Percentiles rank a stretch among this genome's conserved stretches.
Evolutionary conservation across 2,888 invertebrate species (phyloP).

Genomic region (Heliothis peltigera): DNA sequence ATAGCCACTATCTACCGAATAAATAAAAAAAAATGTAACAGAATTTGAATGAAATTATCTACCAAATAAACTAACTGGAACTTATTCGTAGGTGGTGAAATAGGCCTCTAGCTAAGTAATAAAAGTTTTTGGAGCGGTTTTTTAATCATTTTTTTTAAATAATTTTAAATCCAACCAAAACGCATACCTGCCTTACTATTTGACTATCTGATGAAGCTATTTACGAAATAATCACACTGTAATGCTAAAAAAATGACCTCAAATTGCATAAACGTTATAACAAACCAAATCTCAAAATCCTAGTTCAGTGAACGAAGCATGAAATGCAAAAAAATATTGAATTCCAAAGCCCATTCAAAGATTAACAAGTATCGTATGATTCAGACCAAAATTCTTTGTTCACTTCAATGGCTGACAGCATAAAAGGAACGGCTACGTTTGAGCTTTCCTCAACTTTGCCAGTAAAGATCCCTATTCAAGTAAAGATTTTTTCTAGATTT

Average conservation of each 20-base stretch:
- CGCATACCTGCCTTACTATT: no score
- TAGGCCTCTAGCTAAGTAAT: no score
- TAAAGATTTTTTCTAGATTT: conserved; percentile 31
- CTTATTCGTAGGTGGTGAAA: no score
- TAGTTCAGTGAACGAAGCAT: conserved; percentile 6
- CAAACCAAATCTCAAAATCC: background rate
- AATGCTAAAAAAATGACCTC: background rate
- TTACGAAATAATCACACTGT: background rate
- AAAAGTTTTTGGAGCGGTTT: no score
- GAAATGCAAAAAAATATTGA: conserved; percentile 19
- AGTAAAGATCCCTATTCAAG: conserved; percentile 33
- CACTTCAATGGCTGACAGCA: conserved; percentile 47
- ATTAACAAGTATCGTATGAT: conserved; percentile 46
- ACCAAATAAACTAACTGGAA: no score
- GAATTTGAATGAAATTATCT: no score
- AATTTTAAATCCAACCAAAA: no score
- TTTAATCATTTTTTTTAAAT: no score
- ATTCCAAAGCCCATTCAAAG: conserved; percentile 39
- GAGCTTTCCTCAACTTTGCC: conserved; percentile 43
- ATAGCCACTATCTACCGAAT: no score
- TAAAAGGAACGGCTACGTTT: conserved; percentile 45
- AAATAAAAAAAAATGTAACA: no score
- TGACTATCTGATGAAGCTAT: no score
- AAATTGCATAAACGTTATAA: background rate
- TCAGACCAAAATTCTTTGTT: conserved; percentile 43